A percentile compares a stretch with the other conserved stretches of the same genome.
These are phyloP conservation scores for Campylomormyrus tamandua DNA, from an alignment of 2,113 vertebrate species.

Conservation along the genomic window DNA sequence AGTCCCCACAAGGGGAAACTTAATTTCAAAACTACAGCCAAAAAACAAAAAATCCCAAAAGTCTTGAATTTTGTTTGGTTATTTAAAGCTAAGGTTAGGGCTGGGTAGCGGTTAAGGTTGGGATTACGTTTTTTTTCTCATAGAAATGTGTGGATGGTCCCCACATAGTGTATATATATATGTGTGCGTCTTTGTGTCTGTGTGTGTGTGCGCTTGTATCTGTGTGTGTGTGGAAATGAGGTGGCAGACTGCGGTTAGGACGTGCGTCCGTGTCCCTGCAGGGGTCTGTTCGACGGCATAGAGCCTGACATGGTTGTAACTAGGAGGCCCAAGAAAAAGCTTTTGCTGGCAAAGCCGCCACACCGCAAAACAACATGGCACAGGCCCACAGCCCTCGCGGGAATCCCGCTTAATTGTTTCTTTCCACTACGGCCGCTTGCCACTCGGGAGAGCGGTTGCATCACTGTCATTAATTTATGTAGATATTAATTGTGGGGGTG, in stretches of 20 bases:
- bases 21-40: too few relatives aligned
- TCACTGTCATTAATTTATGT: constrained; percentile 12
- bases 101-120: too few relatives aligned
- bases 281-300: background rate
- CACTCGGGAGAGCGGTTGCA: background rate
- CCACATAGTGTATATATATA: background rate
- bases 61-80: too few relatives aligned
- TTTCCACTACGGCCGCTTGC: background rate
- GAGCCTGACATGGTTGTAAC: background rate
- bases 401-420: background rate
- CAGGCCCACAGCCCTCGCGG: background rate
- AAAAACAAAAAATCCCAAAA: too few relatives aligned
- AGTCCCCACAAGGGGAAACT: too few relatives aligned
- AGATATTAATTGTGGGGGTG: background rate
- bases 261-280: background rate
- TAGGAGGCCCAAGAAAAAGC: background rate
- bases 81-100: too few relatives aligned
- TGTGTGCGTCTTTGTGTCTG: background rate
- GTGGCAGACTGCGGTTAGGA: too few relatives aligned
- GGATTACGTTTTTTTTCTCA: too few relatives aligned
- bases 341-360: background rate
- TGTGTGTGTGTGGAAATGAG: background rate
- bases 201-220: background rate
- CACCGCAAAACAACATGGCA: background rate
- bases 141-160: background rate